phyloP scores from a whole-genome alignment of 2,888 invertebrate genomes.

The Eupithecia subumbrata region DNA sequence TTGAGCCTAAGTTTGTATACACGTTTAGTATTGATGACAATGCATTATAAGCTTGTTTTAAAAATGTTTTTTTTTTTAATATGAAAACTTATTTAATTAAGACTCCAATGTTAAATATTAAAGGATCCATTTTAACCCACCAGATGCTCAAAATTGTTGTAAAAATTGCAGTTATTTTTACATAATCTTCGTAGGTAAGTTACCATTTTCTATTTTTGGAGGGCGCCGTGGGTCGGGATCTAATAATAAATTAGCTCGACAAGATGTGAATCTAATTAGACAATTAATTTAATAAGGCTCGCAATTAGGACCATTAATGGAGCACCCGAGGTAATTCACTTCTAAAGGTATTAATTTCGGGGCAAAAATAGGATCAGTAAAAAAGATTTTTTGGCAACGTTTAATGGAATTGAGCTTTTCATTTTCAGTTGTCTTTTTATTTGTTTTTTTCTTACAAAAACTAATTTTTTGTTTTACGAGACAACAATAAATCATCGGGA shows the following conservation, averaged over 20 bases:
- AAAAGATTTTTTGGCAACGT: background rate
- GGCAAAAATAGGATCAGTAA: slow-evolving; percentile 11
- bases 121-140: background rate
- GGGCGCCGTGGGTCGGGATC: background rate
- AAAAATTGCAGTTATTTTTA: background rate
- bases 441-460: background rate
- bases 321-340: slow-evolving; percentile 11
- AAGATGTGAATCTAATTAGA: slow-evolving; percentile 27
- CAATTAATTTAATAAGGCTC: slow-evolving; percentile 27
- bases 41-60: no score
- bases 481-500: no score
- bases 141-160: background rate
- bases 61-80: no score
- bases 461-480: background rate
- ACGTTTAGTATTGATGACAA: no score
- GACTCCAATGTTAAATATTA: background rate
- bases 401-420: background rate
- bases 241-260: slow-evolving; percentile 19
- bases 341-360: slow-evolving; percentile 2
- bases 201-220: background rate
- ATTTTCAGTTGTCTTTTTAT: background rate
- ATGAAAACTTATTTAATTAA: no score
- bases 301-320: slow-evolving; percentile 31
- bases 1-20: no score
- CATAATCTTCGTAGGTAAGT: background rate